A percentile compares a stretch with the other conserved stretches of the same genome.
Evolutionary conservation across 1,140 invertebrate genomes (phyloP).

Genomic region (Bombus confusus): DNA sequence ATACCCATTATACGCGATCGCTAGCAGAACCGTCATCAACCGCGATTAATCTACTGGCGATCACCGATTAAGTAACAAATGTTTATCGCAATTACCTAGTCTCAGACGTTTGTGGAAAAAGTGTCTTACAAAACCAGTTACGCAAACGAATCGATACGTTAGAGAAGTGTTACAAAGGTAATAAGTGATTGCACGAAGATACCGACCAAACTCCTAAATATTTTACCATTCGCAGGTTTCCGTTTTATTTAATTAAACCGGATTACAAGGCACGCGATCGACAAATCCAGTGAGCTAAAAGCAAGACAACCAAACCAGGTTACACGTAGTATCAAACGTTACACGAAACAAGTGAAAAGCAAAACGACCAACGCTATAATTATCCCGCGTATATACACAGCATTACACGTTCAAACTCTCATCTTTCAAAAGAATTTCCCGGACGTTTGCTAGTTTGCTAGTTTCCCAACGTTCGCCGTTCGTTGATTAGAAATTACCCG

Average conservation of each 20-base stretch:
- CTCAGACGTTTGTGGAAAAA: neutral
- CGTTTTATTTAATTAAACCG: neutral
- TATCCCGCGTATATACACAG: neutral
- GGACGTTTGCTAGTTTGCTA: neutral
- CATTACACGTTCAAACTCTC: neutral
- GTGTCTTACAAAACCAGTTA: neutral
- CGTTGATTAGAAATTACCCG: conserved; percentile 8
- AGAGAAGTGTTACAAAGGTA: too few relatives aligned
- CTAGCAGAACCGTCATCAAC: conserved; percentile 33
- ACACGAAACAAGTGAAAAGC: neutral
- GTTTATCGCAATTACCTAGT: neutral
- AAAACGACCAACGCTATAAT: neutral
- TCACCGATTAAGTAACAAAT: conserved; percentile 27
- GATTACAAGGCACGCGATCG: neutral
- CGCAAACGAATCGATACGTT: too few relatives aligned
- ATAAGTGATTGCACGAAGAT: too few relatives aligned
- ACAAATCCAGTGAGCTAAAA: neutral
- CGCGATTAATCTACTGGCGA: conserved; percentile 45
- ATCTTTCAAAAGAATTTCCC: neutral
- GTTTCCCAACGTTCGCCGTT: neutral
- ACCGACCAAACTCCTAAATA: too few relatives aligned
- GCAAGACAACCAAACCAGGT: neutral
- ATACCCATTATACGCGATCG: conserved; percentile 56
- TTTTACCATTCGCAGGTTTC: neutral
- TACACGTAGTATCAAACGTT: neutral